phyloP scores from a whole-genome alignment of 1,140 invertebrate genomes.

The Chelonus insularis region DNA sequence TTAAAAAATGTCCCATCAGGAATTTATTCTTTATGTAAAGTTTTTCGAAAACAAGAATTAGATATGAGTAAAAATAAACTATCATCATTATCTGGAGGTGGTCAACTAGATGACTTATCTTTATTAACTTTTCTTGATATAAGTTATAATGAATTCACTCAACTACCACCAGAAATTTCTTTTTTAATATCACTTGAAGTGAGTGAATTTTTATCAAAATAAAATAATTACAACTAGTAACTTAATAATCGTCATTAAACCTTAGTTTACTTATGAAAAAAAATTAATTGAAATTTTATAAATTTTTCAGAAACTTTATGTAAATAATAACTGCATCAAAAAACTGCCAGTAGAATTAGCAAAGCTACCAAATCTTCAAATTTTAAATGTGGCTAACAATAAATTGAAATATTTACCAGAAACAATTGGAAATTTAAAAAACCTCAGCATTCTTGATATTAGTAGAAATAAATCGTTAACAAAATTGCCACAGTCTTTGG shows the following conservation, averaged over 20 bases:
- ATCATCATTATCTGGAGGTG: constrained; percentile 69
- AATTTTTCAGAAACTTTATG: constrained; percentile 66
- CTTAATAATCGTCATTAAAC: too few species aligned
- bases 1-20: constrained; percentile 71
- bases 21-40: constrained; percentile 76
- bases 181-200: constrained; percentile 67
- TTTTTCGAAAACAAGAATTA: constrained; percentile 73
- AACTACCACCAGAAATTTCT: constrained; percentile 66
- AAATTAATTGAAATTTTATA: too few species aligned
- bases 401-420: constrained; percentile 69
- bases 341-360: constrained; percentile 70
- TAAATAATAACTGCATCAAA: constrained; percentile 68
- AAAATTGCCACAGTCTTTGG: constrained; percentile 66
- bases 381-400: constrained; percentile 74
- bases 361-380: constrained; percentile 64
- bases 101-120: constrained; percentile 69
- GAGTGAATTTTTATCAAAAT: too few species aligned
- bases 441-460: constrained; percentile 63
- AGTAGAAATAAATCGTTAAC: constrained; percentile 64
- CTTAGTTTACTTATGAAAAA: too few species aligned
- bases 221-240: too few species aligned
- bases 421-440: constrained; percentile 65
- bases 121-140: constrained; percentile 72
- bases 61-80: constrained; percentile 71
- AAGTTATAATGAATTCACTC: constrained; percentile 69